Evolutionary conservation across 2,888 invertebrate species (phyloP).

Genomic region (Poecilus cupreus): DNA sequence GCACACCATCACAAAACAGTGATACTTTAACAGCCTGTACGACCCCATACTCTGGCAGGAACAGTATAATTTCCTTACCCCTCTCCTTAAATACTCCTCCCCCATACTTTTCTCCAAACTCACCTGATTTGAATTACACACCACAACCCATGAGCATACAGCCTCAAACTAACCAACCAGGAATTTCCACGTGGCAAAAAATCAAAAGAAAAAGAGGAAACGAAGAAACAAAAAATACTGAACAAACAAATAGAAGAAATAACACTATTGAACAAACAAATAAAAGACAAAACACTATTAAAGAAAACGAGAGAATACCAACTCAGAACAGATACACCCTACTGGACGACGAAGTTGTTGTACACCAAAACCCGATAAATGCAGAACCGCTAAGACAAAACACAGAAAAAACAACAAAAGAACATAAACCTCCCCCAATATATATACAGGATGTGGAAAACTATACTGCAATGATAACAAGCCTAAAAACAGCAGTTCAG

Average conservation of each 20-base stretch:
- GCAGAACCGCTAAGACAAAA: background rate
- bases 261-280: too few species aligned
- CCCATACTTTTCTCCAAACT: background rate
- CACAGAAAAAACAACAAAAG: background rate
- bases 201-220: background rate
- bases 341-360: background rate
- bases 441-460: slow-evolving; percentile 38
- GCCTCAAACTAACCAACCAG: background rate
- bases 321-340: too few species aligned
- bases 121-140: too few species aligned
- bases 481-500: slow-evolving; percentile 25
- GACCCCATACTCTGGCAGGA: background rate
- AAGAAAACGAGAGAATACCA: background rate
- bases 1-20: background rate
- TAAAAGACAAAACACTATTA: background rate
- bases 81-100: background rate
- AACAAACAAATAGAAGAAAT: too few species aligned
- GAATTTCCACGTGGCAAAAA: background rate
- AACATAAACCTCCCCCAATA: slow-evolving; percentile 59
- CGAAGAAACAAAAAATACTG: background rate
- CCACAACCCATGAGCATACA: background rate
- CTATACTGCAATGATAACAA: slow-evolving; percentile 39
- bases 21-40: background rate
- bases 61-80: background rate
- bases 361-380: background rate